Evolutionary conservation across 2,113 vertebrate species (phyloP), one percentile per base, ranked within the genome.

Genomic region (Rissa tridactyla): DNA sequence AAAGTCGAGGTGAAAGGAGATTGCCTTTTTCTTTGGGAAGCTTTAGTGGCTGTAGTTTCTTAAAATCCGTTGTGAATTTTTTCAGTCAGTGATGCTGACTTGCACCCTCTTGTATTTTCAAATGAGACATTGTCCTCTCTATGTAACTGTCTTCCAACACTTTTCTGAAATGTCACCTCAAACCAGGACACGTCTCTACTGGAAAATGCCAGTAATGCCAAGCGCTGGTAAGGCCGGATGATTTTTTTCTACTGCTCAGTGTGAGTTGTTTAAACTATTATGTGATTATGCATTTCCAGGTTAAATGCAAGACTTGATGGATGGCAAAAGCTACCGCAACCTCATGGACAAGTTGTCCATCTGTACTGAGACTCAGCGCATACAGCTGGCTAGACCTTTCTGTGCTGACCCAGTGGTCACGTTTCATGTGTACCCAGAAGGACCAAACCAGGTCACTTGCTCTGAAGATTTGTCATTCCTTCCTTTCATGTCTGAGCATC

Each of bases 401-500:
- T 97, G 93, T 65, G 93, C 97, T 5, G 98, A 98, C n/a, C 95
- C 98, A 2, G 65, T 97, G 86, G 91, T 97, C 38, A 79, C 75
- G 0, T 96, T 98, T 36, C 98, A 97, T 2, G 1, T 97, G 65
- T 97, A 90, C 81, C 93, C 98, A 4, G 98, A 98, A 66, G 22
- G 91, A 65, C 64, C 96, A 7, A 82, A 64, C 66, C 95, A 97
- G 12, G n/a, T 97, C 15, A 30, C 94, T 94, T 97, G 96, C 73
- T 73, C 97, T 1, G 98, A 98, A 81, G 98, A 98, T 57, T 23
- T 98, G 81, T 89, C 98, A 1, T 51, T 97, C 29, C 80, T 98
- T 75, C 95, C 98, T 75, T 97, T 98, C 30, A 1, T 94, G 51
- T 65, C 96, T 3, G 98, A 98, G 30, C 94, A 94, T 34, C 83